phyloP scores from a whole-genome alignment of 2,888 invertebrate genomes.

The Oeneis ivallda region DNA sequence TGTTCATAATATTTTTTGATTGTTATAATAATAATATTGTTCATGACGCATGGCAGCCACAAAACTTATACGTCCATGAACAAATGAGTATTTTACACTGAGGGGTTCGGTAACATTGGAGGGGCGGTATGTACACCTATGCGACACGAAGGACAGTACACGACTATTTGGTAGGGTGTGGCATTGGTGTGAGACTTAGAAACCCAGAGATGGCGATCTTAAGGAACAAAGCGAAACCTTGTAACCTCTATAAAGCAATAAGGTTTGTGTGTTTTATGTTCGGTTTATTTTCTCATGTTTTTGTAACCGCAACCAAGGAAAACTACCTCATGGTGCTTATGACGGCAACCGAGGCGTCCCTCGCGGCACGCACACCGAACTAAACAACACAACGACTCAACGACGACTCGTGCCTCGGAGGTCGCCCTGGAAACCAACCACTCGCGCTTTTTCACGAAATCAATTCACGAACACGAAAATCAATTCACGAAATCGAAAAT shows the following conservation, averaged over 20 bases:
- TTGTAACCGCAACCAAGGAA: slow-evolving; percentile 37
- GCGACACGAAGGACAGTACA: not conserved
- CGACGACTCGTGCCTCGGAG: not conserved
- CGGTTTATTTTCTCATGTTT: slow-evolving; percentile 19
- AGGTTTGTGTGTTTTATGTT: slow-evolving; percentile 34
- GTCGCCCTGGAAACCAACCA: not conserved
- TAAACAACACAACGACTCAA: too few species aligned
- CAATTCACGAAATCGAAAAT: not conserved
- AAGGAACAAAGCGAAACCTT: slow-evolving; percentile 22
- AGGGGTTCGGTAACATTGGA: slow-evolving; percentile 1
- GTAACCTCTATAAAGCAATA: slow-evolving; percentile 36
- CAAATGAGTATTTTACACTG: slow-evolving; percentile 16
- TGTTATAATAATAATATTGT: slow-evolving; percentile 27
- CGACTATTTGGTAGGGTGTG: too few species aligned
- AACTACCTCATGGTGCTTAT: slow-evolving; percentile 36
- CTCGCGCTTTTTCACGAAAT: not conserved
- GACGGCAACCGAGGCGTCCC: slow-evolving; percentile 16
- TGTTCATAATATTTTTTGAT: slow-evolving; percentile 32
- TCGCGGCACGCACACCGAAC: not conserved
- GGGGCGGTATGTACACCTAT: not conserved
- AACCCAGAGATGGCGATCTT: slow-evolving; percentile 3
- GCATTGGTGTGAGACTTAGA: not conserved
- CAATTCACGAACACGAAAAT: too few species aligned
- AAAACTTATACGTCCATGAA: slow-evolving; percentile 22
- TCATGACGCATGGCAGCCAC: slow-evolving; percentile 29